These are phyloP conservation scores for Protula sp. DNA, from an alignment of 2,888 invertebrate genomes.

Conservation along the genomic window DNA sequence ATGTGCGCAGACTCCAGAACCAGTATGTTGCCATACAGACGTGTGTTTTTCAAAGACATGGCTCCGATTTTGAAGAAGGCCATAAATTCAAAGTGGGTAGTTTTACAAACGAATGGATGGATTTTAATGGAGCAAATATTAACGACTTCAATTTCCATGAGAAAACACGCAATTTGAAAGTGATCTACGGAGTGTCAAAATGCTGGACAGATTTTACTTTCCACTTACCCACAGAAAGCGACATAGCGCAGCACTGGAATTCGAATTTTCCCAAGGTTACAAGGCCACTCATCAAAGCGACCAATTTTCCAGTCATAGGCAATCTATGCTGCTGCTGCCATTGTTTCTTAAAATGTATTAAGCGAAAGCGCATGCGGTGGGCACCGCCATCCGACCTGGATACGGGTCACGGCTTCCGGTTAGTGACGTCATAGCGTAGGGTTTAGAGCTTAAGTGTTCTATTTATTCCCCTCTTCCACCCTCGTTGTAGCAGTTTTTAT, in stretches of 20 bases:
- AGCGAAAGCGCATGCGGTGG: slow-evolving; percentile 42
- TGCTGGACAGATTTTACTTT: slow-evolving; percentile 49
- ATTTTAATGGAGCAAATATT: slow-evolving; percentile 34
- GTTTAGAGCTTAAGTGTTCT: too few relatives aligned
- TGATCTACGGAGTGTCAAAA: slow-evolving; percentile 40
- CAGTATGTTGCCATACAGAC: slow-evolving; percentile 46
- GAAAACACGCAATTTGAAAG: slow-evolving; percentile 27
- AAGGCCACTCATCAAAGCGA: slow-evolving; percentile 37
- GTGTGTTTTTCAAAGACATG: slow-evolving; percentile 16
- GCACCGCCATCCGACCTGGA: slow-evolving; percentile 46
- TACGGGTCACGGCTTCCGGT: slow-evolving; percentile 51
- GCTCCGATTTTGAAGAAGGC: background rate
- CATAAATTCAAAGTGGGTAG: slow-evolving; percentile 29
- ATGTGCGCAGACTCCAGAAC: slow-evolving; percentile 25
- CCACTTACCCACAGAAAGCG: slow-evolving; percentile 43
- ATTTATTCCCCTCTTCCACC: too few relatives aligned
- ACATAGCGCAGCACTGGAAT: slow-evolving; percentile 46
- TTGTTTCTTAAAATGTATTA: slow-evolving; percentile 35
- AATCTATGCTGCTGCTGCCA: slow-evolving; percentile 39
- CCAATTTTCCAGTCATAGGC: slow-evolving; percentile 34
- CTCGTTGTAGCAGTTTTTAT: too few relatives aligned
- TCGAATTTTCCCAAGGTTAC: slow-evolving; percentile 40
- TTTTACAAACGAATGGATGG: slow-evolving; percentile 46
- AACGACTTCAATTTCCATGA: slow-evolving; percentile 33
- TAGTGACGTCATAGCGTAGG: too few relatives aligned